Conservation (phyloP, 2,888 invertebrate species). For the Gandaritis pyraliata region DNA sequence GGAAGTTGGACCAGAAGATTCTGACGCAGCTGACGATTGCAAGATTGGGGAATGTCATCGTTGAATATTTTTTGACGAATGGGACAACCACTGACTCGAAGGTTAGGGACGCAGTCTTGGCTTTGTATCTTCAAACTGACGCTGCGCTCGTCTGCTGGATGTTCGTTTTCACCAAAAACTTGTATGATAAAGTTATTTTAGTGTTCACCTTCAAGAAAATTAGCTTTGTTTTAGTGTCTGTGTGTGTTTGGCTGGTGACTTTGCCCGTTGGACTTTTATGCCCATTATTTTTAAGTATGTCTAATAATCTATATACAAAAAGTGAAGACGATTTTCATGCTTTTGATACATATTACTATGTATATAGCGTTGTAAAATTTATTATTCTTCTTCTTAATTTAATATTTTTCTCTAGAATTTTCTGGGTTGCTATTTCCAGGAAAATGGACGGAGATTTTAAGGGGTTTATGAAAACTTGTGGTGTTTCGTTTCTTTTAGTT, state of each 20-base stretch:
- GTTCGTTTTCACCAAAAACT: slow-evolving; percentile 66
- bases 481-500: slow-evolving; percentile 58
- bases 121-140: slow-evolving; percentile 59
- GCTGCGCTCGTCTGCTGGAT: slow-evolving; percentile 61
- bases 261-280: slow-evolving; percentile 55
- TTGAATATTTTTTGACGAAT: slow-evolving; percentile 49
- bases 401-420: slow-evolving; percentile 58
- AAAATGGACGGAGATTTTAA: slow-evolving; percentile 25
- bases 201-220: slow-evolving; percentile 52
- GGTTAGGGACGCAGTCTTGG: slow-evolving; percentile 40
- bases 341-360: slow-evolving; percentile 43
- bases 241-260: slow-evolving; percentile 53
- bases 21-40: slow-evolving; percentile 60
- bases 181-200: slow-evolving; percentile 66
- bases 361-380: slow-evolving; percentile 57
- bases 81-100: neutral
- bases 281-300: slow-evolving; percentile 31
- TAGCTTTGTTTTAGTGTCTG: slow-evolving; percentile 46
- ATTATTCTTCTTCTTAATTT: slow-evolving; percentile 55
- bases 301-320: neutral
- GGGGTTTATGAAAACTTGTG: slow-evolving; percentile 40
- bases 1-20: slow-evolving; percentile 64
- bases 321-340: no score
- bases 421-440: slow-evolving; percentile 49
- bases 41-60: slow-evolving; percentile 54